Evolutionary conservation across 2,113 vertebrate species (phyloP).

Genomic region (Dunckerocampus dactyliophorus): DNA sequence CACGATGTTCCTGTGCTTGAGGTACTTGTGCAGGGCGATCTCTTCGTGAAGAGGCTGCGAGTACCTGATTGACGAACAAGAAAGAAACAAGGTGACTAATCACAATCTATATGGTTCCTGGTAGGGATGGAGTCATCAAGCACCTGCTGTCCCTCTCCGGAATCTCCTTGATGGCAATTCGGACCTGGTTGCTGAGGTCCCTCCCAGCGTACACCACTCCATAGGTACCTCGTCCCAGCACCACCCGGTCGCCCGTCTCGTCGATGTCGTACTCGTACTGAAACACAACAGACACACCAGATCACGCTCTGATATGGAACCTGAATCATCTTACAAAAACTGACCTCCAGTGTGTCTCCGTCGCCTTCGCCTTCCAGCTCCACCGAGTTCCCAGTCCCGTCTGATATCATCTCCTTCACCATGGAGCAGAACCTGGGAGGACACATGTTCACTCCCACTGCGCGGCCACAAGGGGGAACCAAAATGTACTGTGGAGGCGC

Average conservation of each 20-base stretch:
- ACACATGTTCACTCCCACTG: not conserved
- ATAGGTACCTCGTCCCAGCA: conserved; percentile 86
- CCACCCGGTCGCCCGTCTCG: conserved; percentile 78
- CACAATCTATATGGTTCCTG: not conserved
- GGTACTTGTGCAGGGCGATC: conserved; percentile 95
- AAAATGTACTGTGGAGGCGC: conserved; percentile 38
- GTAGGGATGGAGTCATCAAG: not conserved
- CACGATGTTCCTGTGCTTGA: conserved; percentile 98
- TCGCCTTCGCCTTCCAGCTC: conserved; percentile 85
- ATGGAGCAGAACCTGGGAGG: conserved; percentile 83
- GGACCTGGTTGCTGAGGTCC: conserved; percentile 83
- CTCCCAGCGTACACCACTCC: conserved; percentile 89
- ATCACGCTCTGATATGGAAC: no score
- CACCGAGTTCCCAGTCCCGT: conserved; percentile 74
- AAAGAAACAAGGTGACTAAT: not conserved
- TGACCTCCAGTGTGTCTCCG: conserved; percentile 86
- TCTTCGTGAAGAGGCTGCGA: conserved; percentile 98
- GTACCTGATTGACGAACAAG: conserved; percentile 72
- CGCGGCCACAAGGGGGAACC: conserved; percentile 24
- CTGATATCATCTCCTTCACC: conserved; percentile 89
- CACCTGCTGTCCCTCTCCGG: conserved; percentile 88
- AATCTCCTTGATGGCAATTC: conserved; percentile 94
- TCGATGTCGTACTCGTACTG: conserved; percentile 87
- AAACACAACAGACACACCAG: not conserved
- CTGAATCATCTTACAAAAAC: not conserved